Evolutionary conservation across 1,140 invertebrate species (phyloP).

Genomic region (Pogonomyrmex barbatus): DNA sequence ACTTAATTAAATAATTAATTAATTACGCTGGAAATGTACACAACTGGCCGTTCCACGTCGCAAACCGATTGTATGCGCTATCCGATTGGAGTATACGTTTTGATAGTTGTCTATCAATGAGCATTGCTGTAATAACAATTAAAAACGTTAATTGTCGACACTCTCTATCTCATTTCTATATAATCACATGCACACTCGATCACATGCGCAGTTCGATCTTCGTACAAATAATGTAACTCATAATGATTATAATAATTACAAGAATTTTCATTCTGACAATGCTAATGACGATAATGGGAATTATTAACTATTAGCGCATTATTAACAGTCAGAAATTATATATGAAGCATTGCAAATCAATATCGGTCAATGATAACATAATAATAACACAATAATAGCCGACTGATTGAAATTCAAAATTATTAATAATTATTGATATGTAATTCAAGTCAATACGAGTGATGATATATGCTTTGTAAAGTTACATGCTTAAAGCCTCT

Average conservation of each 20-base stretch:
- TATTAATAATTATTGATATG: slow-evolving; percentile 6
- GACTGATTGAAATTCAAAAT: not conserved
- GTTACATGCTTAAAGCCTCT: not conserved
- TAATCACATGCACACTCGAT: not conserved
- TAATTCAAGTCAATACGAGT: not conserved
- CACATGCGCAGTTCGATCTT: not conserved
- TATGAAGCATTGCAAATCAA: not conserved
- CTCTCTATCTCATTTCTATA: slow-evolving; percentile 9
- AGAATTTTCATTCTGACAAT: not conserved
- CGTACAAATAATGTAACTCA: not conserved
- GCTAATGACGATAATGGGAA: slow-evolving; percentile 4
- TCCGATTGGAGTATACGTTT: not conserved
- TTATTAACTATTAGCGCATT: slow-evolving; percentile 4
- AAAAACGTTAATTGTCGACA: slow-evolving; percentile 6
- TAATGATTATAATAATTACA: slow-evolving; percentile 19
- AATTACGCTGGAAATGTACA: not conserved
- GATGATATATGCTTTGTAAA: not conserved
- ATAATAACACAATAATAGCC: not conserved
- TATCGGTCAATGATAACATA: not conserved
- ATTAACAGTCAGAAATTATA: not conserved
- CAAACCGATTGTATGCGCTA: slow-evolving; percentile 26
- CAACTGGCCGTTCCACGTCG: slow-evolving; percentile 6
- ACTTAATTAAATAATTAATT: slow-evolving; percentile 32
- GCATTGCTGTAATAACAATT: slow-evolving; percentile 15
- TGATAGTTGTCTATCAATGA: not conserved